Base-by-base conservation (phyloP, 92 coral and sea anemone genomes). In the Virgularia gustaviana region DNA sequence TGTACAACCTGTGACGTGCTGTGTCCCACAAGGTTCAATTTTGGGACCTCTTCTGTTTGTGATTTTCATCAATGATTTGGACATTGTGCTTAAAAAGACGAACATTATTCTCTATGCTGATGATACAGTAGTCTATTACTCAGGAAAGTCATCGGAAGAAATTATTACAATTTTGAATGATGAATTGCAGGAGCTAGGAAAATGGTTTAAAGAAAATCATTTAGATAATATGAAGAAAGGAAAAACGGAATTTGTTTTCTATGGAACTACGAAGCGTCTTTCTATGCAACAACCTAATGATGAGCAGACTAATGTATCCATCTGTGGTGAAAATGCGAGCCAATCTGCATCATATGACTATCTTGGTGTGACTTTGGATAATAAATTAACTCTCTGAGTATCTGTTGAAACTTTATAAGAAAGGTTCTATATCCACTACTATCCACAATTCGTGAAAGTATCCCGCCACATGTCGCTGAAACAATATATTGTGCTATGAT, bases 381-480 rank as follows among this genome's bases (percentile, higher is more conserved):
- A n/a, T n/a, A n/a, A n/a, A n/a, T n/a, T n/a, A 28, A 22, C 18
- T 52, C 12, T 7, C 59, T 52, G 59, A 52, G 28, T 52, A 52
- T 19, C 18, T 52, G 59, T 19, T 7, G 59, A 52, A 52, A 52
- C 47, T 41, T 41, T 41, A 41, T 41, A 43, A 43, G 51, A 43
- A 43, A 43, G 51, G 51, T 43, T 43, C 51, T 43, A 43, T 22
- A 22, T 13, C 13, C 13, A 43, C 20, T 43, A 22, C 20, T 43
- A 43, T 43, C 51, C 51, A 1, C 51, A 22, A 43, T 43, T 13
- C 51, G 51, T 43, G 60, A 54, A 22, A 54, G 60, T 54, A 54
- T 54, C 60, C 30, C 60, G 60, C 60, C 60, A 22, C 22, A 54
- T 54, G 60, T 54, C 30, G 31, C 60, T 54, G 60, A 54, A 54